Conservation (phyloP, 2,113 vertebrate genomes). For the Casuarius casuarius region DNA sequence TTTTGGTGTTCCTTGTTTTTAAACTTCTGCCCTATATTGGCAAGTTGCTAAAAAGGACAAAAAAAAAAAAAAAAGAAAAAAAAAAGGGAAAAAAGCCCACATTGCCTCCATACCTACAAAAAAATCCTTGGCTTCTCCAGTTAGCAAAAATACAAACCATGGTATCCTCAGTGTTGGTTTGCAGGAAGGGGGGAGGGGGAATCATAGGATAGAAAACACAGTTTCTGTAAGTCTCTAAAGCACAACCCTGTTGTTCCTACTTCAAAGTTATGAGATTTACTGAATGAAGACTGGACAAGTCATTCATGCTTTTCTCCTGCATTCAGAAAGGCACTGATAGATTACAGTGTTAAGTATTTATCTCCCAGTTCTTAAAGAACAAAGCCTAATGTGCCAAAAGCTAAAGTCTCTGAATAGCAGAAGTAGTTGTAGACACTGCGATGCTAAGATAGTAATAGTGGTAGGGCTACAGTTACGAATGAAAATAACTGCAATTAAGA, state of each 20-base stretch:
- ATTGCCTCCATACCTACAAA: constrained; percentile 64
- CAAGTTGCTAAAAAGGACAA: constrained; percentile 53
- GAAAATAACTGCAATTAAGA: constrained; percentile 78
- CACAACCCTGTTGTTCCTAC: constrained; percentile 82
- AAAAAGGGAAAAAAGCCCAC: not conserved
- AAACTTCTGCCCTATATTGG: not conserved
- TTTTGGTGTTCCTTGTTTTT: constrained; percentile 55
- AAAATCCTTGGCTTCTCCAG: constrained; percentile 78
- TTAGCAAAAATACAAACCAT: constrained; percentile 84
- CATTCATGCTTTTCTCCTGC: constrained; percentile 83
- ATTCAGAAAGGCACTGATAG: constrained; percentile 85
- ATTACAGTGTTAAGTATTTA: constrained; percentile 78
- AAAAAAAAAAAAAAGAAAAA: not conserved
- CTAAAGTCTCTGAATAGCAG: constrained; percentile 82
- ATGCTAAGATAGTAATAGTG: constrained; percentile 74
- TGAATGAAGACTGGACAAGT: constrained; percentile 77
- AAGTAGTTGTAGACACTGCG: constrained; percentile 75
- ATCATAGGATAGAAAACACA: constrained; percentile 84
- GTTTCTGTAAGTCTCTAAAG: constrained; percentile 83
- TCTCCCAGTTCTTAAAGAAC: constrained; percentile 78
- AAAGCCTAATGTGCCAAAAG: constrained; percentile 76
- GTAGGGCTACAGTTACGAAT: constrained; percentile 73
- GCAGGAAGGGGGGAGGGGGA: constrained; percentile 25
- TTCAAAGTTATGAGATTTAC: constrained; percentile 74
- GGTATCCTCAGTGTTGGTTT: constrained; percentile 70